Evolutionary conservation across 2,797 vertebrate genomes (phyloP), one percentile per base, ranked within the genome.

Genomic region (Trachurus trachurus): DNA sequence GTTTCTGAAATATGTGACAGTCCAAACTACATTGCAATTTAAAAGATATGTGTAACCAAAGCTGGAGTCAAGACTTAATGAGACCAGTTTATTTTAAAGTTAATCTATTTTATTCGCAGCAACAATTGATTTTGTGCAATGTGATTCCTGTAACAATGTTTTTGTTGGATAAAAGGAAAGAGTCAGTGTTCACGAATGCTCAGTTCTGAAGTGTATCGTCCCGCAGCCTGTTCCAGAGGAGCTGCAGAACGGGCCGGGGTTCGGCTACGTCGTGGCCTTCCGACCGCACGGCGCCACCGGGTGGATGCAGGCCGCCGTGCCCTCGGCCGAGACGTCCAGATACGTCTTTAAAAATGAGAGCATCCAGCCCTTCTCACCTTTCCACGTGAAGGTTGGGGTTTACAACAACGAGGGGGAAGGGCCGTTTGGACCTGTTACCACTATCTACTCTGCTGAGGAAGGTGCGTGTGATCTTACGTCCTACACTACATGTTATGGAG

Each of bases 381-480:
- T 98, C 34, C 97, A 98, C 39, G 98, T 99, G 60, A 98, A 97
- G 89, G 97, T 99, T 3, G 97, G 98, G 0, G 97, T 99, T 57
- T 99, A 97, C 95, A 99, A 99, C 94, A 99, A 98, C 71, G 96
- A 97, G 84, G 98, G 98, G 2, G 98, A 99, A 74, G 98, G 98
- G 1, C 96, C 97, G 0, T 98, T 99, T 89, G 98, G 98, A 87
- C 90, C 96, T 0, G 86, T 96, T 19, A 93, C 95, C 0, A 95
- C 97, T 0, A 97, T 99, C 80, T 98, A 97, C 89, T 99, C 98
- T 0, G 98, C 98, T 0, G 98, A 99, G 81, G 98, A 99, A 96
- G 98, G 98, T 99, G 93, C 1, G 87, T 85, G 22, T 67, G 4
- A 50, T 50, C 39, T 65, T 2, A 13, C 54, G 56, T 19, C 17